Evolutionary conservation across 2,797 vertebrate genomes (phyloP).

Genomic region (Macropodus opercularis): DNA sequence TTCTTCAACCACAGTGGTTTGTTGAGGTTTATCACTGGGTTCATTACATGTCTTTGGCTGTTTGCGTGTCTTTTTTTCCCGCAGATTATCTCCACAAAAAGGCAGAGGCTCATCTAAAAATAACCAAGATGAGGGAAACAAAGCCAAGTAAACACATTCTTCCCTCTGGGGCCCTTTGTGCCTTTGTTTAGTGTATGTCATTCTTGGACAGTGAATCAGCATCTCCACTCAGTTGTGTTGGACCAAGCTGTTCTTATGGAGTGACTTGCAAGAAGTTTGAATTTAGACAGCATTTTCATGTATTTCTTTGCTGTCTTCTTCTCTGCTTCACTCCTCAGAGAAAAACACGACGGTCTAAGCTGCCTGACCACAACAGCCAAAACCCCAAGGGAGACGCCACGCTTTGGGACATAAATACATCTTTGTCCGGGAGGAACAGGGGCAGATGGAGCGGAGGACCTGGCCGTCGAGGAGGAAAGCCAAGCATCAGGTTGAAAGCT

Average conservation of each 20-base stretch:
- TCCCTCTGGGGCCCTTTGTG: slow-evolving; percentile 39
- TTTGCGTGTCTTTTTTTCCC: slow-evolving; percentile 37
- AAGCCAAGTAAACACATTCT: slow-evolving; percentile 53
- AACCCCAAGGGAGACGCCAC: slow-evolving; percentile 84
- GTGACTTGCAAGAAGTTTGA: slow-evolving; percentile 20
- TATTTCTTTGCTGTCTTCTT: background rate
- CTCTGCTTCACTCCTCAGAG: slow-evolving; percentile 73
- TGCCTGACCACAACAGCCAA: slow-evolving; percentile 88
- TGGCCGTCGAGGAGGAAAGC: slow-evolving; percentile 73
- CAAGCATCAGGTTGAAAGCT: slow-evolving; percentile 65
- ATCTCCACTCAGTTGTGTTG: slow-evolving; percentile 15
- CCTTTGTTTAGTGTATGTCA: slow-evolving; percentile 49
- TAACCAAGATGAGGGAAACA: slow-evolving; percentile 35
- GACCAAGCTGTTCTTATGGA: slow-evolving; percentile 23
- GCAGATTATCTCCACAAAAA: slow-evolving; percentile 60
- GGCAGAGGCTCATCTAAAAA: slow-evolving; percentile 63
- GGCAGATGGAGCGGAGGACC: slow-evolving; percentile 84
- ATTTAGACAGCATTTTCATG: slow-evolving; percentile 15
- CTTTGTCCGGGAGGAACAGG: slow-evolving; percentile 78
- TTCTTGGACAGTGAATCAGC: slow-evolving; percentile 40
- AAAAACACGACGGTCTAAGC: slow-evolving; percentile 86
- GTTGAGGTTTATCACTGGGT: slow-evolving; percentile 43
- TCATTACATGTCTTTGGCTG: slow-evolving; percentile 33
- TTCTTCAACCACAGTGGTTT: slow-evolving; percentile 34
- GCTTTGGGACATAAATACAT: slow-evolving; percentile 85